These are phyloP conservation scores for Paedocypris sp. DNA, from an alignment of 2,113 vertebrate species.

Conservation along the genomic window DNA sequence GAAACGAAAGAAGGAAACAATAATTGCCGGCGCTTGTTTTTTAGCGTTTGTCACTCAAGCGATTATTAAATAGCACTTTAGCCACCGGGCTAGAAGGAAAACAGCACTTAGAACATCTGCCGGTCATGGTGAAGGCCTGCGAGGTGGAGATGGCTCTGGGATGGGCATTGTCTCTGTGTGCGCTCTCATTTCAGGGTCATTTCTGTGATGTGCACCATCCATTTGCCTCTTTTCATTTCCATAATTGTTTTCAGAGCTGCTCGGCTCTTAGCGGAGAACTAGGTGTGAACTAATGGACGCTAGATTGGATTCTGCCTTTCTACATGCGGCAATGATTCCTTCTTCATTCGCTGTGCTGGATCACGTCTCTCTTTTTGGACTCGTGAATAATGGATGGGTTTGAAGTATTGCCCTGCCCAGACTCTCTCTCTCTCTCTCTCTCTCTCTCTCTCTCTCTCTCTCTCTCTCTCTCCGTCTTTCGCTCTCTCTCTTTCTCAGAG, in stretches of 20 bases:
- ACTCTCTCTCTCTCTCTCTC: constrained; percentile 62
- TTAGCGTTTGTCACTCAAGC: not conserved
- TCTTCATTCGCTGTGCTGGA: constrained; percentile 55
- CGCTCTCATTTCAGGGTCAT: constrained; percentile 24
- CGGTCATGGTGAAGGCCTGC: not conserved
- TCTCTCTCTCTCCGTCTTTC: too few relatives aligned
- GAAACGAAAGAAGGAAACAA: constrained; percentile 3
- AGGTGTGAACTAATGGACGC: constrained; percentile 65
- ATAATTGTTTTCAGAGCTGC: constrained; percentile 63
- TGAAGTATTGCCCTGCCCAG: constrained; percentile 57
- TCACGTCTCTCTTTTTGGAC: constrained; percentile 48
- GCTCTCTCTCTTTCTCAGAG: too few relatives aligned
- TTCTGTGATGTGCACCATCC: constrained; percentile 25
- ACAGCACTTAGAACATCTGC: constrained; percentile 8
- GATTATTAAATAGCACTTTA: constrained; percentile 19
- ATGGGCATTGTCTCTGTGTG: constrained; percentile 11
- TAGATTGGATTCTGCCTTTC: constrained; percentile 66
- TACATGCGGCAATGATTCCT: constrained; percentile 57
- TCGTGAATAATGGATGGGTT: constrained; percentile 66
- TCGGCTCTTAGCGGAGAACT: constrained; percentile 56
- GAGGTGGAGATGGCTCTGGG: not conserved
- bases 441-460: too few relatives aligned
- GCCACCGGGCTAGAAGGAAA: not conserved
- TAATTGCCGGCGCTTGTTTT: constrained; percentile 4
- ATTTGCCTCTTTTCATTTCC: constrained; percentile 59